Evolutionary conservation across 2,888 invertebrate genomes (phyloP).

Genomic region (Plemyria rubiginata): DNA sequence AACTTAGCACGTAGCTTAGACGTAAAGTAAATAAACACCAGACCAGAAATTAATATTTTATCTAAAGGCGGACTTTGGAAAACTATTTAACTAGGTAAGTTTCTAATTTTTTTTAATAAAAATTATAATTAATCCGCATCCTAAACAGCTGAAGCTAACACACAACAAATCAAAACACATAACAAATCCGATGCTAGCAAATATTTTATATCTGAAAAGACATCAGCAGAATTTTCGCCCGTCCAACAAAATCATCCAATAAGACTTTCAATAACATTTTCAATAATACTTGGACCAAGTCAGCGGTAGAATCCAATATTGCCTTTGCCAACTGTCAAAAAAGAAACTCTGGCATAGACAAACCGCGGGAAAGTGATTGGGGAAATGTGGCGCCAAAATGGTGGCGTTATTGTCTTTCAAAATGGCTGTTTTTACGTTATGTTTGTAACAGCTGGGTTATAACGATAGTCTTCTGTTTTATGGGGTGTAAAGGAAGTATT

Average conservation of each 20-base stretch:
- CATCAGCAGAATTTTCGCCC: conserved; percentile 17
- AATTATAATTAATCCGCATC: no score
- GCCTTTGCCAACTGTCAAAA: conserved; percentile 40
- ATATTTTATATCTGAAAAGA: conserved; percentile 20
- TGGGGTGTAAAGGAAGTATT: conserved; percentile 3
- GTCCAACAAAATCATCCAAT: conserved; percentile 18
- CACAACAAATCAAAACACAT: no score
- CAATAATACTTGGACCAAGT: conserved; percentile 40
- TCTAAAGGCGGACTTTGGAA: no score
- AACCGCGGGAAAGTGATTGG: conserved; percentile 46
- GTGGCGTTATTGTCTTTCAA: conserved; percentile 37
- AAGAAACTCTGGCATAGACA: conserved; percentile 39
- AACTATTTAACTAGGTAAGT: no score
- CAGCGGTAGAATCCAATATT: conserved; percentile 54
- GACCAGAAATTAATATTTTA: no score
- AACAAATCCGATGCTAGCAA: background rate
- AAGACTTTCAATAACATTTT: conserved; percentile 20
- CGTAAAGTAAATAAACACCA: no score
- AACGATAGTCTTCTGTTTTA: conserved; percentile 4
- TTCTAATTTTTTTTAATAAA: no score
- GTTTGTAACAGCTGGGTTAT: conserved; percentile 3
- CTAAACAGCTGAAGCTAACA: no score
- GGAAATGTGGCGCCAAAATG: conserved; percentile 46
- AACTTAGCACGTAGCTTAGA: no score
- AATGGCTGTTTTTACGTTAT: conserved; percentile 32